Conservation (phyloP, 2,797 vertebrate species). For the Morelia viridis region DNA sequence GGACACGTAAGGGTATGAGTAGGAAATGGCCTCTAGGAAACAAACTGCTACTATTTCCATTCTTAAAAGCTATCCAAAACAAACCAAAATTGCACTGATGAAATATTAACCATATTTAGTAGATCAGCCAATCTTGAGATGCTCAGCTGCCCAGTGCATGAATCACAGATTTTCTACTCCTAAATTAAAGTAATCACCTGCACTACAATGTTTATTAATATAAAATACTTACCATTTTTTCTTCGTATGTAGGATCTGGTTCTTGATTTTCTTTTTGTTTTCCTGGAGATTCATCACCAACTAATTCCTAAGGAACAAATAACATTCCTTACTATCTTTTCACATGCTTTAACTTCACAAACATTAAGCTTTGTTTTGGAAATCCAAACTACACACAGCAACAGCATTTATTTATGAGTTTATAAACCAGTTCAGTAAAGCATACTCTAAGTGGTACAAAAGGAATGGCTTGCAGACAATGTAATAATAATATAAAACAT, state of each 20-base stretch:
- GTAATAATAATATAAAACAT: not conserved
- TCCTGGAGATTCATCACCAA: conserved; percentile 82
- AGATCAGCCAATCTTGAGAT: not conserved
- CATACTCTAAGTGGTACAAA: not conserved
- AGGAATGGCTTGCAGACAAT: not conserved
- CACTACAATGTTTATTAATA: not conserved
- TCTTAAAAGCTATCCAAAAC: not conserved
- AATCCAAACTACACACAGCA: not conserved
- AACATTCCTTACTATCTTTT: not conserved
- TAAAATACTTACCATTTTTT: conserved; percentile 89
- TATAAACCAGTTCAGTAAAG: not conserved
- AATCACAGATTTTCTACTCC: not conserved
- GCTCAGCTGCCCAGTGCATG: not conserved
- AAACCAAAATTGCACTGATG: not conserved
- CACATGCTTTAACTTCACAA: not conserved
- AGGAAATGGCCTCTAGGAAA: not conserved
- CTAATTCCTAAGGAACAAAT: conserved; percentile 65
- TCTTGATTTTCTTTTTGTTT: conserved; percentile 82
- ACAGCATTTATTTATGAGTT: not conserved
- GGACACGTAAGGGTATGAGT: not conserved
- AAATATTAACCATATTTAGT: not conserved
- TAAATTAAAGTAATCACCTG: not conserved
- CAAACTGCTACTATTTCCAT: not conserved
- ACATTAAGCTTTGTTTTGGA: not conserved
- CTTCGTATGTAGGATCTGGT: conserved; percentile 86